A percentile compares a stretch with the other conserved stretches of the same genome.
These are phyloP conservation scores for Artemia sinica DNA, from an alignment of 2,888 invertebrate genomes.

Conservation along the genomic window DNA sequence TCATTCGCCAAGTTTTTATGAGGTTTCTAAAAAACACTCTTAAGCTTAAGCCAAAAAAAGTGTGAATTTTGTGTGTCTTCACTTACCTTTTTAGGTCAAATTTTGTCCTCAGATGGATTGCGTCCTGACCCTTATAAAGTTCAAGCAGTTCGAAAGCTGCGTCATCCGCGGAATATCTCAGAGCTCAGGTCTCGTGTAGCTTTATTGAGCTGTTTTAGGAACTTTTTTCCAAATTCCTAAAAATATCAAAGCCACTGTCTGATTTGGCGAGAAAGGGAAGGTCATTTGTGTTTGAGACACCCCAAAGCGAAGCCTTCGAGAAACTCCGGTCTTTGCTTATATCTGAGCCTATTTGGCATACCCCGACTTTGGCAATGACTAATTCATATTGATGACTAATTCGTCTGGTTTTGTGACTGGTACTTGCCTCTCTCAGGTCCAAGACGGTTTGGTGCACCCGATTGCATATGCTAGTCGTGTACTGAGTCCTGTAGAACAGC, in stretches of 20 bases:
- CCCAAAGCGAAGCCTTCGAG: neutral
- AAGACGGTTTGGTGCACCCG: neutral
- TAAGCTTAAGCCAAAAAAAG: neutral
- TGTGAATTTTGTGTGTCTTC: conserved; percentile 6
- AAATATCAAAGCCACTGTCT: too few relatives aligned
- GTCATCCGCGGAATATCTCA: too few relatives aligned
- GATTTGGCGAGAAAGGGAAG: too few relatives aligned
- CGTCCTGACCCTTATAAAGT: neutral
- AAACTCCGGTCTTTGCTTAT: neutral
- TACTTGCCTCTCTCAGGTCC: neutral
- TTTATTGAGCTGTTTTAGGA: conserved; percentile 5
- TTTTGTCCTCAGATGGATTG: neutral
- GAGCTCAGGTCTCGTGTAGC: neutral
- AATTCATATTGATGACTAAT: neutral
- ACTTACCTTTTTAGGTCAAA: neutral
- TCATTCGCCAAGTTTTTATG: neutral
- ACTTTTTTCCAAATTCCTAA: too few relatives aligned
- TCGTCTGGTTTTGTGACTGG: neutral
- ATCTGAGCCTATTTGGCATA: neutral
- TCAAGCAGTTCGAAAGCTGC: conserved; percentile 1
- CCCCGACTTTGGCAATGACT: neutral
- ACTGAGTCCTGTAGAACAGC: neutral
- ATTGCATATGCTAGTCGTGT: neutral
- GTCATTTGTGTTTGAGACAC: neutral
- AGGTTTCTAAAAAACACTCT: neutral